Evolutionary conservation across 2,113 vertebrate species (phyloP), one percentile per base, ranked within the genome.

Genomic region (Epinephelus fuscoguttatus): DNA sequence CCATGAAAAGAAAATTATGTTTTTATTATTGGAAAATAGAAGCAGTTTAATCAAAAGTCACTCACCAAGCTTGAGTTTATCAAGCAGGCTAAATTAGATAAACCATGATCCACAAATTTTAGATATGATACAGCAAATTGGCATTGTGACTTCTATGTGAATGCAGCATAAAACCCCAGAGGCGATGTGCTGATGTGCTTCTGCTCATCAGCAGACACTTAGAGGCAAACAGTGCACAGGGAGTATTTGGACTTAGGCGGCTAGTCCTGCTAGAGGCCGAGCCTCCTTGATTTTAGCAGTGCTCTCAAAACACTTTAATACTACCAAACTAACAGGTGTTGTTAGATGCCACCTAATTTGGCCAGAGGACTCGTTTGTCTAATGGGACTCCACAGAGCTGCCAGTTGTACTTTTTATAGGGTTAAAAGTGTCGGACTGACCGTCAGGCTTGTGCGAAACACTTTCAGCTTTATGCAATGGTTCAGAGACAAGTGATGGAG

Each of bases 361-460:
- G 33, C 63, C 52, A 21, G 25, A 42, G 11, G 42, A 42, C 42
- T 42, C 8, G 62, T 19, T 19, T 55, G 21, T 70, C 56, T 50
- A 71, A 60, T 52, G 61, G 64, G 50, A 70, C 79, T 70, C 74
- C 33, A 12, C 61, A 21, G 45, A 69, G 4, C 18, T 56, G 53
- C 45, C n/a, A 30, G 4, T 64, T 8, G 33, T 71, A 40, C 25
- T 64, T 50, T 53, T 27, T 45, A 23, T 30, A 7, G 17, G 73
- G 25, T 40, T 53, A 3, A 50, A 30, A 71, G 37, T 40, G 70
- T 37, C n/a, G 4, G 57, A 57, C 27, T 13, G 4, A 9, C 11
- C 19, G 6, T 62, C 37, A 25, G 27, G 52, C 55, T 33, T 13
- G 45, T 40, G 6, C 14, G 0, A 14, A 68, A 55, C 4, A 4